Evolutionary conservation across 2,797 vertebrate genomes (phyloP), one percentile per base, ranked within the genome.

Genomic region (Hydrolagus colliei): DNA sequence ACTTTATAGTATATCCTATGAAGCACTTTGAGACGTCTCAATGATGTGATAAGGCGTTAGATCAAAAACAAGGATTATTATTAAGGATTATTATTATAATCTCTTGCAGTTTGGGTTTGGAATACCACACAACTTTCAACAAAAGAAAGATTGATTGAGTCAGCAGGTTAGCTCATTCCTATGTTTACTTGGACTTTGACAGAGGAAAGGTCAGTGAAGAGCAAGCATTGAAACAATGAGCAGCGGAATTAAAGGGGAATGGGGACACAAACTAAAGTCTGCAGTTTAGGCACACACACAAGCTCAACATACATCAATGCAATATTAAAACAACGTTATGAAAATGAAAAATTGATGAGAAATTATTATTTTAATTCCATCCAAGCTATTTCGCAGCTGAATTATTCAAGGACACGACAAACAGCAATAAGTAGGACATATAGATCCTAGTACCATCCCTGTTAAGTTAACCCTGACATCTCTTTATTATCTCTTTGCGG

Each of bases 311-410:
- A 27, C 5, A 11, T 27, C 67, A 71, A 35, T 84, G 52, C 65
- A 84, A 84, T 20, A 68, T 84, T 68, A 84, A 41, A 84, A 32
- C 62, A 71, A 52, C 16, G 32, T 41, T 20, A 71, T 84, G 79
- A 68, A 27, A 20, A 82, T 82, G 79, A 41, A 84, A 84, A 84
- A 84, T 84, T 63, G 10, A 84, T 84, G 79, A 84, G 32, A 12
- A 84, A 71, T 71, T 71, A 18, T 18, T 63, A 84, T 71, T 71
- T 84, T 68, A 71, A 84, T 84, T 71, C 65, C 65, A 9, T 18
- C 63, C 13, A 52, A 65, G 27, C 71, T 68, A 84, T n/a, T 71
- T 84, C 65, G 27, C 65, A 41, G 20, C 62, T 82, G 68, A 67
- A 41, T 41, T 82, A 68, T 82, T 41, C 65, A 68, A 82, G 10